phyloP scores from a whole-genome alignment of 2,888 invertebrate species.

The Yponomeuta cagnagella region DNA sequence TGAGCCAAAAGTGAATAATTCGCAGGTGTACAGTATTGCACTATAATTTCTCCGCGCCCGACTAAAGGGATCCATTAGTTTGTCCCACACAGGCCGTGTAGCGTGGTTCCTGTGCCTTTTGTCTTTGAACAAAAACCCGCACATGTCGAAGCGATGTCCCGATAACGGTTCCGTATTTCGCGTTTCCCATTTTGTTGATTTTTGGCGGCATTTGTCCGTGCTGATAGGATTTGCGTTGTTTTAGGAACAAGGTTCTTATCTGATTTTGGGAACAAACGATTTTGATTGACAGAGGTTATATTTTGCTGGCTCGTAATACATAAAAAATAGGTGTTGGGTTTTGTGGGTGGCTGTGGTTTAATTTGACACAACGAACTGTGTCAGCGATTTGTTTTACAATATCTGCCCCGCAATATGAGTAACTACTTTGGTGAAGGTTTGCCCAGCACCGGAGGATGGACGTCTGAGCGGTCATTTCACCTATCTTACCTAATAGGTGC shows the following conservation, averaged over 20 bases:
- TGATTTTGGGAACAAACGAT: slow-evolving; percentile 2
- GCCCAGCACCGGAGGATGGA: too few relatives aligned
- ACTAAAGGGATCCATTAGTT: slow-evolving; percentile 12
- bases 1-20: too few relatives aligned
- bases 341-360: neutral
- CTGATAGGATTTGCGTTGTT: neutral
- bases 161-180: slow-evolving; percentile 7
- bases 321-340: too few relatives aligned
- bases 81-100: slow-evolving; percentile 12
- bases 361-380: too few relatives aligned
- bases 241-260: neutral
- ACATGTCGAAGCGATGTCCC: slow-evolving; percentile 8
- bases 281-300: neutral
- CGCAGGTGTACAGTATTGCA: neutral
- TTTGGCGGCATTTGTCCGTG: slow-evolving; percentile 5
- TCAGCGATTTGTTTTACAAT: too few relatives aligned
- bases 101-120: slow-evolving; percentile 18
- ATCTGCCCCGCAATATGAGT: too few relatives aligned
- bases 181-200: slow-evolving; percentile 9
- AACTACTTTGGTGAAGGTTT: too few relatives aligned
- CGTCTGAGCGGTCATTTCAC: too few relatives aligned
- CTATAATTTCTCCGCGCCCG: slow-evolving; percentile 6
- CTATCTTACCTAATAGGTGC: too few relatives aligned
- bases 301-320: neutral
- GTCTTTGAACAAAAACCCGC: slow-evolving; percentile 15